Evolutionary conservation across 1,140 invertebrate species (phyloP), one percentile per base, ranked within the genome.

Genomic region (Riptortus pedestris): DNA sequence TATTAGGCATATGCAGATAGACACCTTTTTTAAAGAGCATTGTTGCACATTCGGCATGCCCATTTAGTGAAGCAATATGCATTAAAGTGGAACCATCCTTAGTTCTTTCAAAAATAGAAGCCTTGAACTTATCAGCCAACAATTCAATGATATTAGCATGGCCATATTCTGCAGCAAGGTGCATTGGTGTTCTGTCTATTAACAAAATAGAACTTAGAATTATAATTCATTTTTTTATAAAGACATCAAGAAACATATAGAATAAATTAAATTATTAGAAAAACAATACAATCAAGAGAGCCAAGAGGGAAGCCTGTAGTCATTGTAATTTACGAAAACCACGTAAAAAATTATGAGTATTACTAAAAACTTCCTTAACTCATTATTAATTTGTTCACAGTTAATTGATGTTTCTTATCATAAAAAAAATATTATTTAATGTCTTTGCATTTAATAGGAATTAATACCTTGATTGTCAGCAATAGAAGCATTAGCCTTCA

Each of bases 1-100:
- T 99, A 77, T 99, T 99, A 66, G 96, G 96, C 95, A 99, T 99
- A 72, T 98, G 93, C 0, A 99, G 79, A 66, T 97, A 97, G n/a
- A 99, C 96, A 2, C 96, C 96, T 75, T 96, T 96, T 74, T 95
- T 97, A 73, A 99, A 91, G 24, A 99, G 86, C 81, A 95, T 94
- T 78, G 95, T 89, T n/a, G 96, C 96, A 67, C 95, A 98, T 69
- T 97, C 94, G 0, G 96, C 93, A 76, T 98, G 95, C 0, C 96
- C 96, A 74, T 91, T 93, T 48, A 93, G 76, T 0, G 94, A 96
- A 0, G 95, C 95, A 62, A 98, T 96, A 74, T 99, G 96, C 89
- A 98, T 96, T 55, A 99, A 75, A 0, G 96, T 99, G 67, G 90
- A 96, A 52, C 96, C 96, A 77, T 99, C 96, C 76, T 94, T 95